Evolutionary conservation across 2,113 vertebrate species (phyloP).

Genomic region (Leucosticte australis): DNA sequence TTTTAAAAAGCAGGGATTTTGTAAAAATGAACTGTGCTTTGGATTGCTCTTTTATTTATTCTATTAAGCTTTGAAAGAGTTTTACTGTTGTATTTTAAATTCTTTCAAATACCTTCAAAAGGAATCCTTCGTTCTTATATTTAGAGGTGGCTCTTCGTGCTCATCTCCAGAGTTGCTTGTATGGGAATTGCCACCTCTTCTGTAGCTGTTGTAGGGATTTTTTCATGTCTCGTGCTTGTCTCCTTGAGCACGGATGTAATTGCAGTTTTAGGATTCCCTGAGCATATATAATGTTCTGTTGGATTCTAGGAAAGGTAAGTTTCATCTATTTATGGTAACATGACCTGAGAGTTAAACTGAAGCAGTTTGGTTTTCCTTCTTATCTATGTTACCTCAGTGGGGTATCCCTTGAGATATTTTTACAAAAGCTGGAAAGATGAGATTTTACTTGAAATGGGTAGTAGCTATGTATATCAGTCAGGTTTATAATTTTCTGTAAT

Average conservation of each 20-base stretch:
- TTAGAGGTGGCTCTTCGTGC: background rate
- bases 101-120: background rate
- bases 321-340: fast-evolving
- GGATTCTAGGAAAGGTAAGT: background rate
- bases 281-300: background rate
- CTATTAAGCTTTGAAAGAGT: background rate
- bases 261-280: background rate
- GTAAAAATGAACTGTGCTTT: background rate
- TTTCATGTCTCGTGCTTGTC: background rate
- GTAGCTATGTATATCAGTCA: background rate
- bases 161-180: background rate
- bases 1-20: background rate
- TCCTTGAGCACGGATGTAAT: background rate
- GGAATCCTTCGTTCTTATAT: background rate
- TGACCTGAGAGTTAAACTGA: background rate
- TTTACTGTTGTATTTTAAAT: background rate
- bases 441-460: background rate
- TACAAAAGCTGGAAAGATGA: background rate
- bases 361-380: background rate
- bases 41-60: background rate
- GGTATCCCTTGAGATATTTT: background rate
- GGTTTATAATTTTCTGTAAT: background rate
- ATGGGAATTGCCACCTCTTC: background rate
- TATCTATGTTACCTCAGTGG: background rate
- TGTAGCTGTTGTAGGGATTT: background rate